Evolutionary conservation across 2,888 invertebrate genomes (phyloP).

Genomic region (Buathra laborator): DNA sequence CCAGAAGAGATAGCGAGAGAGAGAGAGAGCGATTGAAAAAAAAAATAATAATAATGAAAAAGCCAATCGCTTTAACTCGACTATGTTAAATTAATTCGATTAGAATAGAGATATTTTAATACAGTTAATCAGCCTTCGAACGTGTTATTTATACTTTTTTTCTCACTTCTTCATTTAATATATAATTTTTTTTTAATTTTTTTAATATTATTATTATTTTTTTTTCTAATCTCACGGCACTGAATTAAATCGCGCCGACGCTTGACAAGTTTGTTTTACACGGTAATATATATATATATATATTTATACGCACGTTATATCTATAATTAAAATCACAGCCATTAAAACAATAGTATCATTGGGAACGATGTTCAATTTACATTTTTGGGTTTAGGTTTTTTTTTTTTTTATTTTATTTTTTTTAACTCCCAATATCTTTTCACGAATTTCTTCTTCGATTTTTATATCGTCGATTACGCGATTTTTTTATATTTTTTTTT

Average conservation of each 20-base stretch:
- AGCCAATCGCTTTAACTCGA: background rate
- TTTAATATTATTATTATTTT: constrained; percentile 19
- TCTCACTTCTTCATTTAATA: constrained; percentile 7
- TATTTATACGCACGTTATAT: constrained; percentile 45
- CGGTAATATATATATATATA: background rate
- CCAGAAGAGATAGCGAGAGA: background rate
- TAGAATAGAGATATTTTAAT: constrained; percentile 41
- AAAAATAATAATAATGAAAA: constrained; percentile 6
- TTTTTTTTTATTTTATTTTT: constrained; percentile 15
- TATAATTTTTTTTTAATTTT: constrained; percentile 42
- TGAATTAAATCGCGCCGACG: constrained; percentile 25
- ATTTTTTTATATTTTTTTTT: background rate
- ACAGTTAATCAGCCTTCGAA: constrained; percentile 70
- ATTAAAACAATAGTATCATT: constrained; percentile 60
- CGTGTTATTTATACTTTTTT: constrained; percentile 51
- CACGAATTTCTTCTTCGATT: background rate
- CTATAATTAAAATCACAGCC: constrained; percentile 69
- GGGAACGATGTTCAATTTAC: constrained; percentile 58
- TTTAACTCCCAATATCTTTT: too few relatives aligned
- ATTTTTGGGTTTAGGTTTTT: constrained; percentile 15
- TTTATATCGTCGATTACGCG: background rate
- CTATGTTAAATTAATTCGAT: background rate
- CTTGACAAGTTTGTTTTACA: constrained; percentile 15
- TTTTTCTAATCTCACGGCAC: constrained; percentile 38
- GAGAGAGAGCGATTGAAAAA: background rate